Conservation (phyloP, 1,140 invertebrate species). For the Eulimnadia texana region DNA sequence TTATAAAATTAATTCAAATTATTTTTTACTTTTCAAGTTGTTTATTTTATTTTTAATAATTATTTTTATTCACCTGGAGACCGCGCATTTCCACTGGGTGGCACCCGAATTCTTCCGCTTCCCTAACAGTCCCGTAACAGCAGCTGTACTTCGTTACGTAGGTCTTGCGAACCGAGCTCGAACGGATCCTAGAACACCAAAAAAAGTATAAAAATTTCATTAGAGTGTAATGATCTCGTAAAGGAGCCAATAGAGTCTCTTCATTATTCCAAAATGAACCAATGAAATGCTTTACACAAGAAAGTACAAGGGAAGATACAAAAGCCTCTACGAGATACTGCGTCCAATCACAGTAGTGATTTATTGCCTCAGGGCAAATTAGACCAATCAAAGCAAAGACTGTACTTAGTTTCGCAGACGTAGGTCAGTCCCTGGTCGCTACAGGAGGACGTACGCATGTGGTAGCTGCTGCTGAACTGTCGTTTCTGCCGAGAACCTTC, state of each 20-base stretch:
- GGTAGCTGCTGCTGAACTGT: conserved; percentile 1
- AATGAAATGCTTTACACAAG: no score
- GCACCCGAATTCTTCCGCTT: conserved; percentile 30
- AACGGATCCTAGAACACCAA: conserved; percentile 32
- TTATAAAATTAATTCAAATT: no score
- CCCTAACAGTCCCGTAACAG: conserved; percentile 39
- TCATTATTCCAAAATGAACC: no score
- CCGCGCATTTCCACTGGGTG: conserved; percentile 23
- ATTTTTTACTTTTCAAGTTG: no score
- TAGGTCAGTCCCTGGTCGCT: conserved; percentile 2
- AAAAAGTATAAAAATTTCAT: neutral
- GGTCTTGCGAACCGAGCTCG: conserved; percentile 40
- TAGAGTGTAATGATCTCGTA: neutral
- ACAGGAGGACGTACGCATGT: conserved; percentile 13
- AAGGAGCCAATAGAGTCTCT: no score
- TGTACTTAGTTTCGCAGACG: conserved; percentile 11
- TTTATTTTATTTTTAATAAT: no score
- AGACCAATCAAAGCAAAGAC: neutral
- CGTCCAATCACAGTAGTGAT: no score
- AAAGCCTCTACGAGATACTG: no score
- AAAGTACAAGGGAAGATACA: no score
- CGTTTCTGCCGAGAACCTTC: neutral
- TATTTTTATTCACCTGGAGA: conserved; percentile 10
- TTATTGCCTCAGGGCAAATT: neutral
- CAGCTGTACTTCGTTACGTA: conserved; percentile 41